Evolutionary conservation across 2,888 invertebrate genomes (phyloP).

Genomic region (Sinodicranocentrus sp.): DNA sequence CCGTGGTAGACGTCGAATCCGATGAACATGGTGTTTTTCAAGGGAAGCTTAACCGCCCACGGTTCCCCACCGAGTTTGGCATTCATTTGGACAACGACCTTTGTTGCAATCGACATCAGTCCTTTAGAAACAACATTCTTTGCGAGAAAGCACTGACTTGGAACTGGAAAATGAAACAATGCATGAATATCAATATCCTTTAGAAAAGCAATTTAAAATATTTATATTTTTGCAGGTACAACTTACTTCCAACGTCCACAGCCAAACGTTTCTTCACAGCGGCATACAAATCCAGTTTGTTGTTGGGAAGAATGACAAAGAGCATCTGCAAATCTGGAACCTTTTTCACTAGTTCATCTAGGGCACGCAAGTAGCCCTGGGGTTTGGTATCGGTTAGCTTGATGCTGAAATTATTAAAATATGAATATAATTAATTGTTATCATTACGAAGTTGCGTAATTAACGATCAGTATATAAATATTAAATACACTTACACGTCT

Average conservation of each 20-base stretch:
- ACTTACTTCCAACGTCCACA: slow-evolving; percentile 66
- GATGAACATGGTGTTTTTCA: slow-evolving; percentile 77
- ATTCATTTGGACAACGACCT: slow-evolving; percentile 81
- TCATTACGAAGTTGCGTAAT: not conserved
- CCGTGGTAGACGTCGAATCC: slow-evolving; percentile 72
- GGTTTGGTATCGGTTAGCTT: slow-evolving; percentile 20
- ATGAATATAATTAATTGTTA: not conserved
- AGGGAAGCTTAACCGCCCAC: slow-evolving; percentile 88
- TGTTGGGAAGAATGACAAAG: slow-evolving; percentile 79
- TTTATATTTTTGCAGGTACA: not conserved
- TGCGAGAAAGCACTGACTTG: slow-evolving; percentile 73
- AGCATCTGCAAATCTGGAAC: slow-evolving; percentile 78
- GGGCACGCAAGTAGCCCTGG: slow-evolving; percentile 6
- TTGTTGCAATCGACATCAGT: slow-evolving; percentile 77
- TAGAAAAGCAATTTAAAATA: not conserved
- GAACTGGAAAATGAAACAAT: slow-evolving; percentile 63
- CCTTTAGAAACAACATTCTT: slow-evolving; percentile 69
- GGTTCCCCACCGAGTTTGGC: slow-evolving; percentile 90
- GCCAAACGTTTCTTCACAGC: slow-evolving; percentile 79
- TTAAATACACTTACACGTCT: slow-evolving; percentile 48
- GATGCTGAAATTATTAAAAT: slow-evolving; percentile 21
- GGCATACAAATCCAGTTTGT: slow-evolving; percentile 80
- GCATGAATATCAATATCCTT: no score
- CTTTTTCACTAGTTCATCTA: slow-evolving; percentile 35
- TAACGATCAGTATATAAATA: not conserved